Evolutionary conservation across 2,888 invertebrate genomes (phyloP).

Genomic region (Tetranychus piercei): DNA sequence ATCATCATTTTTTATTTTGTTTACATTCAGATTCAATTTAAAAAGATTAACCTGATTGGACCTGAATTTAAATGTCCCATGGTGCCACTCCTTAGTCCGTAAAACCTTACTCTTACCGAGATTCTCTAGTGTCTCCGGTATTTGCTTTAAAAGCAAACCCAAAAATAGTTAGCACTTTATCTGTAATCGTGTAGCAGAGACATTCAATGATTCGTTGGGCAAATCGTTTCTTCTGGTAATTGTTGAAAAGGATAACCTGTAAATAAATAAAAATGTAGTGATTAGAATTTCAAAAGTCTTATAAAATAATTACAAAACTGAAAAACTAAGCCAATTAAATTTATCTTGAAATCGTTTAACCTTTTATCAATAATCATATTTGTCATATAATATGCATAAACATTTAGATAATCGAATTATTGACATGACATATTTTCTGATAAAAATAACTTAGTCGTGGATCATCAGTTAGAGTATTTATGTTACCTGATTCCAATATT

Average conservation of each 20-base stretch:
- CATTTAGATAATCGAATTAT: background rate
- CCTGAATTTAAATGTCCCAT: too few relatives aligned
- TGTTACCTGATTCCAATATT: slow-evolving; percentile 68
- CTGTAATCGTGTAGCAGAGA: slow-evolving; percentile 87
- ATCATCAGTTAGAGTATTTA: background rate
- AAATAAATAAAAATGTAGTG: background rate
- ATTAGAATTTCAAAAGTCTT: too few relatives aligned
- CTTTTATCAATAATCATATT: slow-evolving; percentile 8
- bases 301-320: background rate
- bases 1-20: too few relatives aligned
- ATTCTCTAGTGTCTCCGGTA: slow-evolving; percentile 90
- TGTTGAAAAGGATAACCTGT: slow-evolving; percentile 51
- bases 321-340: too few relatives aligned
- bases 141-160: slow-evolving; percentile 99
- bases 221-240: slow-evolving; percentile 84
- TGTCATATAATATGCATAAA: background rate
- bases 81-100: too few relatives aligned
- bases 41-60: too few relatives aligned
- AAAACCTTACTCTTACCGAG: too few relatives aligned
- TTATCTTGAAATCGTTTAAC: background rate
- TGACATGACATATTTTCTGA: background rate
- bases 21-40: too few relatives aligned
- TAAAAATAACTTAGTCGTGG: background rate
- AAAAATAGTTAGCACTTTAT: slow-evolving; percentile 79
- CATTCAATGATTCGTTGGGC: slow-evolving; percentile 72